Evolutionary conservation across 2,888 invertebrate species (phyloP), one percentile per base, ranked within the genome.

Genomic region (Parnassius orleans): DNA sequence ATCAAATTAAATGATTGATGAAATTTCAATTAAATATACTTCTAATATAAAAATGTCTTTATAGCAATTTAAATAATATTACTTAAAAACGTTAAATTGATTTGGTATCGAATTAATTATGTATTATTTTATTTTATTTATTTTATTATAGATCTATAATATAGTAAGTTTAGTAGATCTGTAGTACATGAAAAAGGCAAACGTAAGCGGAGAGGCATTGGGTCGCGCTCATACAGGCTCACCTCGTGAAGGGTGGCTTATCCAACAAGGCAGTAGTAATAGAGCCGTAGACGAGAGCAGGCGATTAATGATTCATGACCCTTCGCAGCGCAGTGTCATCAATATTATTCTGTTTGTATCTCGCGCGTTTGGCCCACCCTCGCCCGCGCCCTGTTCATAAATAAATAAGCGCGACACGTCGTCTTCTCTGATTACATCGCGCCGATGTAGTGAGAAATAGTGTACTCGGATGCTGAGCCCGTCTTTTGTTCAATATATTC

Each of bases 281-380:
- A 90, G 89, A 91, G 91, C 87, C 86, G 85, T 91, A 90, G 82
- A 86, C 80, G 84, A 84, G 88, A 87, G 86, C 80, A 79, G 82
- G 90, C 90, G 90, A 91, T 91, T 91, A 91, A 91, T 91, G 91
- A 90, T 91, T 91, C 91, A 91, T 91, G 91, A 91, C 90, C 91
- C 89, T 88, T 90, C 87, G 85, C 82, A 86, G 88, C 85, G 87
- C 84, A 86, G 87, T 90, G 91, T 91, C 91, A 91, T 91, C 91
- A 91, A 91, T 91, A 91, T 91, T 91, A 91, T 91, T 91, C 91
- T 90, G 91, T 91, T 91, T 90, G 91, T 91, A 90, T 85, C 90
- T 81, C 85, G 82, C 84, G 83, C 86, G 84, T 84, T 84, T 80
- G 83, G 89, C 80, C 89, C 89, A 87, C 90, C 90, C 90, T 88